phyloP scores from a whole-genome alignment of 2,888 invertebrate genomes.

The Chymomyza caudatula region DNA sequence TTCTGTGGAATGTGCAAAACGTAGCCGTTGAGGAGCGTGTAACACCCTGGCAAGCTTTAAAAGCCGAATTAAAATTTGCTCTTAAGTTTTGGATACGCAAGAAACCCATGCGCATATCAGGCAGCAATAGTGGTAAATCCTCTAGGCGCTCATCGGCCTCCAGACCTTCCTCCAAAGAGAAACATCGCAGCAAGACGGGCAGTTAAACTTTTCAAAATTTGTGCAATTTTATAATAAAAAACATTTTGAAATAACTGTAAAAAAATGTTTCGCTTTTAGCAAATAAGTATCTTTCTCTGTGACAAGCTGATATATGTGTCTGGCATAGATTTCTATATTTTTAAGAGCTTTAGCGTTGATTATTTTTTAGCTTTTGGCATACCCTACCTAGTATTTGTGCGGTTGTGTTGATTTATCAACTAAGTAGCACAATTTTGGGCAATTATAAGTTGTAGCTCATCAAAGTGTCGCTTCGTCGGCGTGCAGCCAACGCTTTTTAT shows the following conservation, averaged over 20 bases:
- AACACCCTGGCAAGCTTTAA: conserved; percentile 84
- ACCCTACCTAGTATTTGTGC: conserved; percentile 33
- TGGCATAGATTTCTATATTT: not conserved
- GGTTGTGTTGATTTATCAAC: conserved; percentile 24
- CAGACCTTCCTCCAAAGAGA: conserved; percentile 57
- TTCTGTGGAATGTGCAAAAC: conserved; percentile 89
- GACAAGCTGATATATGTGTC: not conserved
- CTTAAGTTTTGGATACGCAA: conserved; percentile 86
- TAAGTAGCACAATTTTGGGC: conserved; percentile 23
- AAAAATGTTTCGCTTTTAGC: not conserved
- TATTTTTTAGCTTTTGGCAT: conserved; percentile 1
- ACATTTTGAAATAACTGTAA: not conserved
- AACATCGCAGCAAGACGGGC: conserved; percentile 56
- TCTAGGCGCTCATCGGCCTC: conserved; percentile 60
- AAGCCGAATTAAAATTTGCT: conserved; percentile 85
- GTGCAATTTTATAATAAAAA: not conserved
- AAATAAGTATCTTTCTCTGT: no score
- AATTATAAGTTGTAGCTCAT: not conserved
- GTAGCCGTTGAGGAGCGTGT: conserved; percentile 88
- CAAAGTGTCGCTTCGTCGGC: not conserved
- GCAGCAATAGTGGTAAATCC: conserved; percentile 59
- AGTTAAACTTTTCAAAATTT: conserved; percentile 26
- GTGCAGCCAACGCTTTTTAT: not conserved
- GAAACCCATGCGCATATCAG: conserved; percentile 81
- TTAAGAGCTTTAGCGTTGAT: not conserved